phyloP scores from a whole-genome alignment of 2,888 invertebrate species.

The Acleris sparsana region DNA sequence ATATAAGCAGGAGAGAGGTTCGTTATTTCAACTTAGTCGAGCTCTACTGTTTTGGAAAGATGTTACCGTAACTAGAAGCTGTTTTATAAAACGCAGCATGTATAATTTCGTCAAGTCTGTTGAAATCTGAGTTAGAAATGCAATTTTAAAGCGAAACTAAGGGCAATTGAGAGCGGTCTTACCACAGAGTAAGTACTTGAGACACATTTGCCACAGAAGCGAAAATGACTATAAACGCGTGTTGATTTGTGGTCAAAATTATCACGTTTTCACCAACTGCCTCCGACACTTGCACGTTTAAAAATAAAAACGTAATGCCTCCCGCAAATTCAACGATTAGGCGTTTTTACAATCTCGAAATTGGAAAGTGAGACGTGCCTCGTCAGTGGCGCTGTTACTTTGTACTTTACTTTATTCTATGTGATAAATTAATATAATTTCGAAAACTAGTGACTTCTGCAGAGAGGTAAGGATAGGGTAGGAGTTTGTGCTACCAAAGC shows the following conservation, averaged over 20 bases:
- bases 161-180: slow-evolving; percentile 2
- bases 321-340: slow-evolving; percentile 34
- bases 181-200: slow-evolving; percentile 35
- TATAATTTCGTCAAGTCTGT: not conserved
- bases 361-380: slow-evolving; percentile 58
- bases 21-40: no score
- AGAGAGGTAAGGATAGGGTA: no score
- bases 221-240: not conserved
- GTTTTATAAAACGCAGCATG: no score
- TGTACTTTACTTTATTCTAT: not conserved
- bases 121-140: not conserved
- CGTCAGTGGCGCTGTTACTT: slow-evolving; percentile 8
- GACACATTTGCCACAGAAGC: slow-evolving; percentile 23
- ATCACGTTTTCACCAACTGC: slow-evolving; percentile 15
- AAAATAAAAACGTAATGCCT: slow-evolving; percentile 13
- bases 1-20: no score
- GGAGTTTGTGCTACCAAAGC: no score
- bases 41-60: no score
- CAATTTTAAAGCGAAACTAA: not conserved
- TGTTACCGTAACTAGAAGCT: no score
- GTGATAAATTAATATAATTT: no score
- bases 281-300: not conserved
- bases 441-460: no score
- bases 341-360: slow-evolving; percentile 59
- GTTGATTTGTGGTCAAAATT: slow-evolving; percentile 19